Evolutionary conservation across 2,888 invertebrate species (phyloP).

Genomic region (Cacoxenus indagator): DNA sequence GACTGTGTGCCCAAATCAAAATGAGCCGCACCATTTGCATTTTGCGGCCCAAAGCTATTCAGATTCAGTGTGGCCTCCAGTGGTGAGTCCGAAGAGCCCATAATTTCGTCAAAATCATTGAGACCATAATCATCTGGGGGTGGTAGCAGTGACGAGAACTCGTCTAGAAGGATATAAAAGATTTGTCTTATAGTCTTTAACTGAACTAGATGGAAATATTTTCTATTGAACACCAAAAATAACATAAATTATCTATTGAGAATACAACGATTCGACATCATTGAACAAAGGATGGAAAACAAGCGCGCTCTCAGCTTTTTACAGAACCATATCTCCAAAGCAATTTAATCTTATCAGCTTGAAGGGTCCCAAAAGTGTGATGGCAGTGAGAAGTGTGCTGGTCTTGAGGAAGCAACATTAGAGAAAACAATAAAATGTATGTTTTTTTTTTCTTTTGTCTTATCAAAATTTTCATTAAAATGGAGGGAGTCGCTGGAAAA

Average conservation of each 20-base stretch:
- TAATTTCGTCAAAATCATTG: constrained; percentile 60
- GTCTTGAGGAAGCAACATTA: no score
- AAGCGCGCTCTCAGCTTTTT: neutral
- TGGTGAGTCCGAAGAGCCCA: constrained; percentile 56
- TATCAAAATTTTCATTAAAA: no score
- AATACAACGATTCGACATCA: neutral
- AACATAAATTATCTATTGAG: neutral
- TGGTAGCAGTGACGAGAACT: constrained; percentile 54
- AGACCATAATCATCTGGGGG: constrained; percentile 55
- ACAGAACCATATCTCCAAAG: constrained; percentile 11
- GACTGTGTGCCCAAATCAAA: constrained; percentile 18
- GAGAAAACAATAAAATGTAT: no score
- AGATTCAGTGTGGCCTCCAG: constrained; percentile 56
- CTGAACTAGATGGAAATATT: neutral
- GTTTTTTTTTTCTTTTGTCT: no score
- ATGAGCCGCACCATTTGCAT: constrained; percentile 24
- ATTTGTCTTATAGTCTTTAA: neutral
- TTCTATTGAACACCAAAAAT: neutral
- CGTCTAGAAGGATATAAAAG: constrained; percentile 48
- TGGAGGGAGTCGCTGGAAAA: no score
- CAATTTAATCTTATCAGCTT: constrained; percentile 10
- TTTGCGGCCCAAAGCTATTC: constrained; percentile 39
- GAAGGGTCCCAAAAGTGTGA: neutral
- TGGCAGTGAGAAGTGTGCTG: neutral
- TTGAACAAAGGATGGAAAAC: neutral